phyloP scores from a whole-genome alignment of 2,113 vertebrate genomes.

The Melanostigma gelatinosum region DNA sequence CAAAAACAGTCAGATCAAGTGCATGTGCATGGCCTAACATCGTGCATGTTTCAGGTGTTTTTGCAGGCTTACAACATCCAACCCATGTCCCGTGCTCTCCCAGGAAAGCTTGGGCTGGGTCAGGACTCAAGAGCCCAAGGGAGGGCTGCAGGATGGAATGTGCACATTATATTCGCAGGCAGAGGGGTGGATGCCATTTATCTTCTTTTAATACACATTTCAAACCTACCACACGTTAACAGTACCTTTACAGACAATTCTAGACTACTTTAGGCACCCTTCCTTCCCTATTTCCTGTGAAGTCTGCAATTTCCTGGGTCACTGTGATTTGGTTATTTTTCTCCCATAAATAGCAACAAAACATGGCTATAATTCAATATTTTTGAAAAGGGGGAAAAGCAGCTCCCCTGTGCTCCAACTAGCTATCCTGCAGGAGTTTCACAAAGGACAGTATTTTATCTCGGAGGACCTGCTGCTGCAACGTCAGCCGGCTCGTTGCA shows the following conservation, averaged over 20 bases:
- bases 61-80: neutral
- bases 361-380: neutral
- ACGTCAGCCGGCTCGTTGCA: conserved; percentile 6
- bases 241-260: neutral
- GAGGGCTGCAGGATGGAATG: neutral
- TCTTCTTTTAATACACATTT: neutral
- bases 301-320: neutral
- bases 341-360: neutral
- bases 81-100: neutral
- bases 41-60: neutral
- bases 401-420: neutral
- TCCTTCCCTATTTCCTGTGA: neutral
- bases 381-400: neutral
- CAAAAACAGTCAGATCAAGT: conserved; percentile 10
- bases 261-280: neutral
- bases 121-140: neutral
- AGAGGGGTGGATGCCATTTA: neutral
- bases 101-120: conserved; percentile 13
- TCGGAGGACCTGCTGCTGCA: conserved; percentile 7
- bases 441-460: neutral
- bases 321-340: neutral
- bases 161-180: neutral
- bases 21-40: neutral
- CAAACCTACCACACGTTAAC: neutral
- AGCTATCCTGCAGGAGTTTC: conserved; percentile 4